phyloP scores from a whole-genome alignment of 53 echinoderm and acorn worm genomes.

The Holothuria scabra region DNA sequence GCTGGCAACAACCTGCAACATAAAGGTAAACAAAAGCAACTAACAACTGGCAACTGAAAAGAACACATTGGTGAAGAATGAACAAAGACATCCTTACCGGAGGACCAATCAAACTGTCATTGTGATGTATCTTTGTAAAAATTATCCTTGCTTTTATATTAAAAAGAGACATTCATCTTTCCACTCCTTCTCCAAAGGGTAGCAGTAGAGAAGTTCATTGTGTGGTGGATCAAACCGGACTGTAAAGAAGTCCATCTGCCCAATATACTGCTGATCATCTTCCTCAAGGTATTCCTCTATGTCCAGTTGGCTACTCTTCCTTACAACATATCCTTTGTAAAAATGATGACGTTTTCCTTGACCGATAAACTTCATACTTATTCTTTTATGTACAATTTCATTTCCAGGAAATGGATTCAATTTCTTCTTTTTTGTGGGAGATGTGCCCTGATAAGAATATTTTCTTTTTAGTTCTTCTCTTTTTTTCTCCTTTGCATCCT shows the following conservation, averaged over 20 bases:
- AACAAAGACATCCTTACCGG: not conserved
- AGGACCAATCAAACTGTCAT: too few relatives aligned
- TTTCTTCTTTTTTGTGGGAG: not conserved
- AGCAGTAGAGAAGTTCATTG: not conserved
- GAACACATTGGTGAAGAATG: not conserved
- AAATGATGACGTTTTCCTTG: not conserved
- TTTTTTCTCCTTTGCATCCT: not conserved
- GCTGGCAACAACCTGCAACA: too few relatives aligned
- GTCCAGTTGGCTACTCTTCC: not conserved
- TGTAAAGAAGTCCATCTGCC: not conserved
- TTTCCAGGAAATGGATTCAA: constrained; percentile 51
- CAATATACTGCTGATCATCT: not conserved
- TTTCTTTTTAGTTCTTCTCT: constrained; percentile 19
- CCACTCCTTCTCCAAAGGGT: not conserved
- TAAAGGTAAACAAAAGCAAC: too few relatives aligned
- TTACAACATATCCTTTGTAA: not conserved
- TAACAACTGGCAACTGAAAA: not conserved
- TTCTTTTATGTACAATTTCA: constrained; percentile 20
- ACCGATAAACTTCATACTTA: not conserved
- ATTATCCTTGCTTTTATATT: too few relatives aligned
- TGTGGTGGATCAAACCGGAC: not conserved
- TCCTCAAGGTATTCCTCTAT: not conserved
- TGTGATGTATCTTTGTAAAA: too few relatives aligned
- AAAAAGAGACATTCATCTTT: not conserved
- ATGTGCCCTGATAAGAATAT: constrained; percentile 1